phyloP scores from a whole-genome alignment of 2,888 invertebrate genomes.

The Hydropsyche betteni region DNA sequence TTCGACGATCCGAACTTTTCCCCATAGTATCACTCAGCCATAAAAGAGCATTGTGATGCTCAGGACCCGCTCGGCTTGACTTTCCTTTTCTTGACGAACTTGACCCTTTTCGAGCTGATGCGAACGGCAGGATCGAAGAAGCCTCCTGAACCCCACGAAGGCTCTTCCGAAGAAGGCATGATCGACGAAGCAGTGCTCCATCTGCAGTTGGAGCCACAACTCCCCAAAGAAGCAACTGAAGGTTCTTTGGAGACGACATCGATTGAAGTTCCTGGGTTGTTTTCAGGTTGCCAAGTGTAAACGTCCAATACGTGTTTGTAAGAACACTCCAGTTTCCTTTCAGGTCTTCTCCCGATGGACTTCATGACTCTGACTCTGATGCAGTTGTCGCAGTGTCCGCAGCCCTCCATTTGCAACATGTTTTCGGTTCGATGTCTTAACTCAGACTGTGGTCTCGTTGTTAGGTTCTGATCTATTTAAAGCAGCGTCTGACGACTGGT shows the following conservation, averaged over 20 bases:
- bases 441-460: background rate
- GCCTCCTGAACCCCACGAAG: conserved; percentile 36
- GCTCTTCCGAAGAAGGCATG: conserved; percentile 42
- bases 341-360: conserved; percentile 62
- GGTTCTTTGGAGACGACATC: background rate
- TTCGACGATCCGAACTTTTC: too few species aligned
- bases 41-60: too few species aligned
- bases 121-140: conserved; percentile 34
- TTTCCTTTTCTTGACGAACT: conserved; percentile 37
- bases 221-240: conserved; percentile 36
- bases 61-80: background rate
- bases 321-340: conserved; percentile 61
- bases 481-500: background rate
- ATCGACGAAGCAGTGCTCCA: conserved; percentile 48
- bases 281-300: conserved; percentile 54
- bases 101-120: conserved; percentile 46
- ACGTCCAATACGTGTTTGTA: conserved; percentile 66
- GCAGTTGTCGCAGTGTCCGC: conserved; percentile 65
- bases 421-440: background rate
- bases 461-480: background rate
- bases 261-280: background rate
- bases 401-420: conserved; percentile 55
- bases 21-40: background rate
- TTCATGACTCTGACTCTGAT: conserved; percentile 61
- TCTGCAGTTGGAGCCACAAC: conserved; percentile 48